Evolutionary conservation across 1,140 invertebrate species (phyloP).

Genomic region (Pemphigus obesinymphae): DNA sequence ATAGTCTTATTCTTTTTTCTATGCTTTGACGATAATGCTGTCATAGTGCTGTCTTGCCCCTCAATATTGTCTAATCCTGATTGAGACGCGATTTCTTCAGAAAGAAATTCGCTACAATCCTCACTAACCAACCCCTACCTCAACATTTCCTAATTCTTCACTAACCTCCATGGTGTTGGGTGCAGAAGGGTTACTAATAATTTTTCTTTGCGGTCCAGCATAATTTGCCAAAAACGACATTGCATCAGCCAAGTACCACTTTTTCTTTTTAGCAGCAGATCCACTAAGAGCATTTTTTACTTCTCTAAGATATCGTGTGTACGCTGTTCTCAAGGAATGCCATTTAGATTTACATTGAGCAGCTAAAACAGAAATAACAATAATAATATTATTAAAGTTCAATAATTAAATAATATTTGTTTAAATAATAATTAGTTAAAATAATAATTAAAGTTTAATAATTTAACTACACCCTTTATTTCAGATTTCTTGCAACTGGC

Average conservation of each 20-base stretch:
- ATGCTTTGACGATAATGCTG: neutral
- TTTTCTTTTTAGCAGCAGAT: slow-evolving; percentile 25
- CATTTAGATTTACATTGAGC: slow-evolving; percentile 30
- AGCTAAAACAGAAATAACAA: slow-evolving; percentile 20
- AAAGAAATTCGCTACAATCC: neutral
- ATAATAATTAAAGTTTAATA: neutral
- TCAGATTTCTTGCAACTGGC: slow-evolving; percentile 10
- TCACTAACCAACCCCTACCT: neutral
- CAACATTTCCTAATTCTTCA: neutral
- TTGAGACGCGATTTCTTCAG: neutral
- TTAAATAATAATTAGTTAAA: neutral
- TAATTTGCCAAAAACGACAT: slow-evolving; percentile 35
- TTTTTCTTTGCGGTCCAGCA: slow-evolving; percentile 20
- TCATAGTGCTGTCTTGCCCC: neutral
- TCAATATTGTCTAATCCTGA: neutral
- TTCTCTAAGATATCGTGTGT: slow-evolving; percentile 23
- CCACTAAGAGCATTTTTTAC: slow-evolving; percentile 1
- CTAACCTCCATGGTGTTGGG: neutral
- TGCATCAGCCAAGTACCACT: slow-evolving; percentile 34
- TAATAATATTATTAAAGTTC: slow-evolving; percentile 3
- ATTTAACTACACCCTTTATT: slow-evolving; percentile 21
- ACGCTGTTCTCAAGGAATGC: slow-evolving; percentile 24
- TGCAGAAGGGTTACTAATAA: neutral
- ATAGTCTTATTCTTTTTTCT: neutral
- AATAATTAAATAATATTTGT: neutral